Base-by-base conservation (phyloP, 2,113 vertebrate genomes). In the Jaculus jaculus region DNA sequence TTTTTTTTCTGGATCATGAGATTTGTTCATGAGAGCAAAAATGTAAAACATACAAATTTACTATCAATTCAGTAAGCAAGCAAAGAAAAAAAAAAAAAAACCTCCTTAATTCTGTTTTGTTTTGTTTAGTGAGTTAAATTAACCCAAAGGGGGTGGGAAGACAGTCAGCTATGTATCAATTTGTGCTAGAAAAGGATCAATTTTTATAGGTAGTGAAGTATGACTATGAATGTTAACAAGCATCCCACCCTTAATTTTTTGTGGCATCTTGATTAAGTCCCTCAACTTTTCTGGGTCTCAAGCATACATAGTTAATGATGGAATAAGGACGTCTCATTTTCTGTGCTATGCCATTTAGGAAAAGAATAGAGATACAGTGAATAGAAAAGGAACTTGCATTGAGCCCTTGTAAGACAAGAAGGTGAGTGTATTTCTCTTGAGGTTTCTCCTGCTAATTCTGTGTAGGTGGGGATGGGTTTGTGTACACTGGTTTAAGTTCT, bases 111-210 rank as follows among this genome's bases (percentile, higher is more conserved):
- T 69, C 54, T n/a, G n/a, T n/a, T n/a, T n/a, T 92, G 21, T 89
- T 87, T 90, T 90, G 61, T 75, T 94, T 80, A 87, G 65, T 87
- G 81, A 77, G 15, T 73, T 85, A 77, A 91, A 39, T 58, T 77
- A 42, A 88, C 60, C 54, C 58, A 37, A 86, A 80, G 79, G 69
- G 61, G 23, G n/a, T n/a, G n/a, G n/a, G n/a, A n/a, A 39, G 13
- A 73, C 32, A 54, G 60, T 77, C 51, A 32, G 26, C 83, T 92
- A 93, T 68, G 94, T 8, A 42, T 82, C 63, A 93, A 20, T 92
- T 83, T 86, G 75, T 93, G 28, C 58, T 66, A 73, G 71, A 47
- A 95, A 85, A 83, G 37, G 90, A 86, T 61, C 26, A 17, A 32
- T 61, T 88, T 79, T 75, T 65, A 30, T 73, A 78, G 39, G 13